Conservation (phyloP, 2,888 invertebrate genomes). For the Drosophila cyrtoloma region DNA sequence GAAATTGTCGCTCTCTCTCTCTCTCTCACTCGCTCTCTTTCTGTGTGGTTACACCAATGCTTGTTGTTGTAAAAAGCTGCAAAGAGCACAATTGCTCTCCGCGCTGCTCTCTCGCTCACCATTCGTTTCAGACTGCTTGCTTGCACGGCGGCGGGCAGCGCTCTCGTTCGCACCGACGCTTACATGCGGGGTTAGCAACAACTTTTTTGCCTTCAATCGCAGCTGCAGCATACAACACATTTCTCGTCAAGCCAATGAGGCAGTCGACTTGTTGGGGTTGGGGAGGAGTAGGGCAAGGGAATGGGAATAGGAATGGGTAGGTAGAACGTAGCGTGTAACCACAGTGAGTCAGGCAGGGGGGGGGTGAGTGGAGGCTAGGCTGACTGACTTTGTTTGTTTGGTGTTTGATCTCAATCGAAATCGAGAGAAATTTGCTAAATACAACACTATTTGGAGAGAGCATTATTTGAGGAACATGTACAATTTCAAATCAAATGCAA, state of each 20-base stretch:
- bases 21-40: conserved; percentile 14
- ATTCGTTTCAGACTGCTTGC: conserved; percentile 20
- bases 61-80: conserved; percentile 34
- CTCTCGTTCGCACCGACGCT: conserved; percentile 61
- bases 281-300: neutral
- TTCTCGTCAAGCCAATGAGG: conserved; percentile 51
- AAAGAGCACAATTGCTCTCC: conserved; percentile 18
- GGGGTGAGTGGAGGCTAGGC: neutral
- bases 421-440: neutral
- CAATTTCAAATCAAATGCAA: neutral
- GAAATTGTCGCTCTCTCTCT: conserved; percentile 34
- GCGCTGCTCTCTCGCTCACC: conserved; percentile 25
- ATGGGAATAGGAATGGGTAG: neutral
- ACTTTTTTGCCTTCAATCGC: conserved; percentile 68
- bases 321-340: conserved; percentile 3
- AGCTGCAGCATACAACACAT: conserved; percentile 53
- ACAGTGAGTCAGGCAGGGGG: conserved; percentile 6
- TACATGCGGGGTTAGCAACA: conserved; percentile 83
- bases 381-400: neutral
- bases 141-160: conserved; percentile 21
- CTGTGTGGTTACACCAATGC: conserved; percentile 56
- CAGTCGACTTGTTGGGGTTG: neutral
- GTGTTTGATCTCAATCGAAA: conserved; percentile 17
- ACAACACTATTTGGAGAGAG: neutral
- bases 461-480: neutral